Conservation (phyloP, 2,113 vertebrate species). For the Zosterops pallidus region DNA sequence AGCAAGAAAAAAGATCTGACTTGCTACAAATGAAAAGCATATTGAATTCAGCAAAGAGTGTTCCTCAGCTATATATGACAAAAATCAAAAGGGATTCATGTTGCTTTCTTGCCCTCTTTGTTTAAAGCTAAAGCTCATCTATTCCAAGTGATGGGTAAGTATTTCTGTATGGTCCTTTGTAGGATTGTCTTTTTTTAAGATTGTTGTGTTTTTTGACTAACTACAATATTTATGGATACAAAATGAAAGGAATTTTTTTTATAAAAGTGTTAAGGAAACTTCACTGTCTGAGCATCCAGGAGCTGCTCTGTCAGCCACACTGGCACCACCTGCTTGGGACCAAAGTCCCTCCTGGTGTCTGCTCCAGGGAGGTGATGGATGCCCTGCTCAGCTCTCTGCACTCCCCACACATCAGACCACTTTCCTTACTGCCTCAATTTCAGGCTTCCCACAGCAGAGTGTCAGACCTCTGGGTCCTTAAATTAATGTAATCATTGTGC, state of each 20-base stretch:
- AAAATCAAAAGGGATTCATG: neutral
- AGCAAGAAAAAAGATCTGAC: neutral
- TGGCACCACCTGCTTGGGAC: neutral
- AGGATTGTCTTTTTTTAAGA: neutral
- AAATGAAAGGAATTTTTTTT: neutral
- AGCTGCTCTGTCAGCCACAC: neutral
- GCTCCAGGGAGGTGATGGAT: neutral
- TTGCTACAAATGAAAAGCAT: neutral
- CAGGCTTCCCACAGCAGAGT: neutral
- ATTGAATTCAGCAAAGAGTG: neutral
- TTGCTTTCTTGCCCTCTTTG: neutral
- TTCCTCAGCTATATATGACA: neutral
- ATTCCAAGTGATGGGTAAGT: neutral
- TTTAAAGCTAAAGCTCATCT: neutral
- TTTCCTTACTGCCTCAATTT: neutral
- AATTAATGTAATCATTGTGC: neutral
- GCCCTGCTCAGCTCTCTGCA: fast-evolving
- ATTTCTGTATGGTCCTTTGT: neutral
- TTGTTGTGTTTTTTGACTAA: neutral
- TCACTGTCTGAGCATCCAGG: neutral
- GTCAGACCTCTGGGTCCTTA: neutral
- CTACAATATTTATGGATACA: neutral
- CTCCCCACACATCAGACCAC: neutral
- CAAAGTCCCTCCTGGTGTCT: fast-evolving
- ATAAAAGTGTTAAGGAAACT: neutral